Conservation (phyloP, 2,797 vertebrate genomes). For the Ctenopoma kingsleyae region DNA sequence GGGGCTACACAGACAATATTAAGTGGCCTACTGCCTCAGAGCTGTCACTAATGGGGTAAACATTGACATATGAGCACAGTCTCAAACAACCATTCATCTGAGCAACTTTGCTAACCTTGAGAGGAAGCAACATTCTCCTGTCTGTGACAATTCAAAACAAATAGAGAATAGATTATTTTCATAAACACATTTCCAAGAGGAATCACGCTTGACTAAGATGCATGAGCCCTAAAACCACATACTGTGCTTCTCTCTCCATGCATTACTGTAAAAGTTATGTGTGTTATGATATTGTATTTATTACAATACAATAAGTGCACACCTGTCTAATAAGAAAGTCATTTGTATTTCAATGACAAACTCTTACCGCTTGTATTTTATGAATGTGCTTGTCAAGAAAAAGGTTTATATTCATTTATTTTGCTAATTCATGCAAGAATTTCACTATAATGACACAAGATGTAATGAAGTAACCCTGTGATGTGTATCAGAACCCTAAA, state of each 20-base stretch:
- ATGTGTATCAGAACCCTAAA: constrained; percentile 77
- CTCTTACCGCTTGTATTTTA: constrained; percentile 62
- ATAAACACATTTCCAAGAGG: constrained; percentile 73
- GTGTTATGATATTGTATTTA: constrained; percentile 65
- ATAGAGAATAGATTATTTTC: constrained; percentile 75
- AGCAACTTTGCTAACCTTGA: constrained; percentile 76
- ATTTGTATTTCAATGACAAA: constrained; percentile 72
- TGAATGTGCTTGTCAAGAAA: constrained; percentile 80
- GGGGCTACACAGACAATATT: constrained; percentile 75
- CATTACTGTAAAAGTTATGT: constrained; percentile 54
- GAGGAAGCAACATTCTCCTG: constrained; percentile 72
- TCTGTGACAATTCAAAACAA: constrained; percentile 74
- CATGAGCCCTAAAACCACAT: constrained; percentile 55
- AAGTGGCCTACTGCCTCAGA: constrained; percentile 80
- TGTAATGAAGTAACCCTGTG: constrained; percentile 79
- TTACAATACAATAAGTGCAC: constrained; percentile 63
- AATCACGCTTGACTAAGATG: constrained; percentile 71
- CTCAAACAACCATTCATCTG: constrained; percentile 77
- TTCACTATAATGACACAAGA: constrained; percentile 70
- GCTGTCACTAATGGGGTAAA: constrained; percentile 85
- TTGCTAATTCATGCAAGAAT: constrained; percentile 76
- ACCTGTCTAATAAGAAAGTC: constrained; percentile 73
- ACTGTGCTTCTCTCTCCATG: constrained; percentile 43
- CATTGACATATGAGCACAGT: constrained; percentile 81
- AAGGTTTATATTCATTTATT: constrained; percentile 79